These are phyloP conservation scores for Dicyrtoma fusca DNA, from an alignment of 2,888 invertebrate genomes.

Conservation along the genomic window DNA sequence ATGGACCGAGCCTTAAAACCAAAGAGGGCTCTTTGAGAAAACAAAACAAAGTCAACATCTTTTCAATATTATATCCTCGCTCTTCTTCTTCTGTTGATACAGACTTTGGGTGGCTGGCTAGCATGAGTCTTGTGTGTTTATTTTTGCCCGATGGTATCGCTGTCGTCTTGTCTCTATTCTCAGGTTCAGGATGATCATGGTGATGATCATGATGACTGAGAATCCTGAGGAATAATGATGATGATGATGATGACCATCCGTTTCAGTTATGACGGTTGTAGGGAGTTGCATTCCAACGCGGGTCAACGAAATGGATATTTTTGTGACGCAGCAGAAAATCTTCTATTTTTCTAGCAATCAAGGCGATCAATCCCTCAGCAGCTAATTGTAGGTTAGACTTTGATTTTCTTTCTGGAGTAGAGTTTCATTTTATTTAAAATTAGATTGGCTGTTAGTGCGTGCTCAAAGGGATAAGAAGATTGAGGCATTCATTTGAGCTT, in stretches of 20 bases:
- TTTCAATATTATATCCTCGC: background rate
- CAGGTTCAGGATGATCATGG: background rate
- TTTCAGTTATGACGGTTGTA: background rate
- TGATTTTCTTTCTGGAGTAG: background rate
- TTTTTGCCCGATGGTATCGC: constrained; percentile 5
- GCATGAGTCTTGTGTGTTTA: constrained; percentile 11
- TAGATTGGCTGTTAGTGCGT: too few relatives aligned
- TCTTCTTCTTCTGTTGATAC: background rate
- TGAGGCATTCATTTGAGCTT: too few relatives aligned
- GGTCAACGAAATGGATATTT: too few relatives aligned
- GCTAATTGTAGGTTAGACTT: constrained; percentile 12
- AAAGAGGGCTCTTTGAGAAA: constrained; percentile 17
- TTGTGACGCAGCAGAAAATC: constrained; percentile 20
- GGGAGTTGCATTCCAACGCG: too few relatives aligned
- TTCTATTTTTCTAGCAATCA: background rate
- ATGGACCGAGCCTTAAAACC: constrained; percentile 11
- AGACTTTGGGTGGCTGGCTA: constrained; percentile 19
- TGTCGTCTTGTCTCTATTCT: constrained; percentile 16
- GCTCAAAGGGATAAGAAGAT: background rate
- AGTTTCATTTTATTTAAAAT: too few relatives aligned
- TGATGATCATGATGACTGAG: constrained; percentile 14
- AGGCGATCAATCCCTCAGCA: constrained; percentile 19
- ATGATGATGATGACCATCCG: constrained; percentile 20
- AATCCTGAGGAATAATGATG: too few relatives aligned
- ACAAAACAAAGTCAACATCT: constrained; percentile 19